phyloP scores from a whole-genome alignment of 2,888 invertebrate species.

The Galeruca laticollis region DNA sequence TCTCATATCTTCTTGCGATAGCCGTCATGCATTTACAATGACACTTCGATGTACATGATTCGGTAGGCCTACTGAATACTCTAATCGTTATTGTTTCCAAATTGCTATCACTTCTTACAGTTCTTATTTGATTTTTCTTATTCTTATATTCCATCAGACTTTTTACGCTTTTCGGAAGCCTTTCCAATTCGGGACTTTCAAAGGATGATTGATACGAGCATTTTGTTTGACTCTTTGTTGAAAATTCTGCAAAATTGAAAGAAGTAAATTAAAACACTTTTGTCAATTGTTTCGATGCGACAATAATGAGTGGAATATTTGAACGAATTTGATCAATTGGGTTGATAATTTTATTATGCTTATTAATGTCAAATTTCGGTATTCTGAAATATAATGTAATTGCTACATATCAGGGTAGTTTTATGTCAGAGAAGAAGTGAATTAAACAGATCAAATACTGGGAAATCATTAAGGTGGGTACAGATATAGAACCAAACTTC shows the following conservation, averaged over 20 bases:
- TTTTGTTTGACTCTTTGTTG: slow-evolving; percentile 1
- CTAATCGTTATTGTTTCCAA: slow-evolving; percentile 3
- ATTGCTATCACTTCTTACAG: slow-evolving; percentile 8
- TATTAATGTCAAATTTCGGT: too few relatives aligned
- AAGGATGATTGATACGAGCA: slow-evolving; percentile 5
- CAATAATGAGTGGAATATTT: too few relatives aligned
- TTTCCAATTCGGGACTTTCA: not conserved
- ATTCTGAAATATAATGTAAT: too few relatives aligned
- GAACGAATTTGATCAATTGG: too few relatives aligned
- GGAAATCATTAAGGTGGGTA: too few relatives aligned
- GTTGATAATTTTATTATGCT: too few relatives aligned
- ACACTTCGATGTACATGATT: not conserved
- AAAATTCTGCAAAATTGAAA: not conserved
- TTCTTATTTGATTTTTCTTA: slow-evolving; percentile 3
- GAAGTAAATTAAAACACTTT: not conserved
- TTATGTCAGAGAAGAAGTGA: too few relatives aligned
- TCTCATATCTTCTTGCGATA: not conserved
- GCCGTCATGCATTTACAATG: slow-evolving; percentile 10
- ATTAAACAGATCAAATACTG: too few relatives aligned
- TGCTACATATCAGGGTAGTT: too few relatives aligned
- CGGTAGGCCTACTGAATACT: not conserved
- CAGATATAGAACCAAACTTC: too few relatives aligned
- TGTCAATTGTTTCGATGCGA: not conserved
- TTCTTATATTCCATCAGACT: slow-evolving; percentile 2
- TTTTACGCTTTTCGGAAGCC: not conserved